Conservation (phyloP, 2,113 vertebrate genomes). For the Pongo abelii region DNA sequence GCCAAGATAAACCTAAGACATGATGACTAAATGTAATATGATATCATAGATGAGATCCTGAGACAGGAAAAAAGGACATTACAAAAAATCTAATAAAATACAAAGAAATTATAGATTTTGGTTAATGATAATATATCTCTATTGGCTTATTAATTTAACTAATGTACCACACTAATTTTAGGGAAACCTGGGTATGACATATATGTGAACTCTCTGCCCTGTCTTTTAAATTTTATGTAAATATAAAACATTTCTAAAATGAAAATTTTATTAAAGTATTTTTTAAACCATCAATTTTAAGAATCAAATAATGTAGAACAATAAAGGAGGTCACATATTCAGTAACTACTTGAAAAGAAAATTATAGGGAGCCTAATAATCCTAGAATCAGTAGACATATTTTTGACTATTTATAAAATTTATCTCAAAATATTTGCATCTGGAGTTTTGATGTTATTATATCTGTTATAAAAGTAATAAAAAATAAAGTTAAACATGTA, state of each 20-base stretch:
- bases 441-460: background rate
- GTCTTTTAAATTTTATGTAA: background rate
- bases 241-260: background rate
- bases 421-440: background rate
- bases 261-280: background rate
- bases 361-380: background rate
- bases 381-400: background rate
- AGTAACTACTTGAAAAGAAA: background rate
- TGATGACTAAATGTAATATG: background rate
- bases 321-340: background rate
- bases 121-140: background rate
- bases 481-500: background rate
- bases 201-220: background rate
- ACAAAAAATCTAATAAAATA: background rate
- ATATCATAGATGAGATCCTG: background rate
- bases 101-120: background rate
- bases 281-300: background rate
- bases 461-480: background rate
- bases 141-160: background rate
- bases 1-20: background rate
- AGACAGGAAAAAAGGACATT: background rate
- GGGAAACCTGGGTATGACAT: background rate
- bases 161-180: background rate
- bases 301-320: background rate
- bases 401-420: background rate